phyloP scores from a whole-genome alignment of 2,888 invertebrate genomes.

The Tuta absoluta region DNA sequence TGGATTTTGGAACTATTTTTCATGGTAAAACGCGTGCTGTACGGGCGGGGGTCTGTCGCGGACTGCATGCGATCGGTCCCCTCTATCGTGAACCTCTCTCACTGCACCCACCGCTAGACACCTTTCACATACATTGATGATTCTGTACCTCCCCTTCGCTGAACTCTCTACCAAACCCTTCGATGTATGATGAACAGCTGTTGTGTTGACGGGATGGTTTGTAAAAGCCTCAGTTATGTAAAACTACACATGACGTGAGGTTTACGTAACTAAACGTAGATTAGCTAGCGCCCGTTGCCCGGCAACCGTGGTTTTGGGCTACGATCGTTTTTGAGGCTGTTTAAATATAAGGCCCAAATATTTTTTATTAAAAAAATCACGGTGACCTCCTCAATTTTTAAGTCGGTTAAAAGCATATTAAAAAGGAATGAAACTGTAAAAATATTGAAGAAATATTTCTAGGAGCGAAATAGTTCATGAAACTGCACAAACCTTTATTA shows the following conservation, averaged over 20 bases:
- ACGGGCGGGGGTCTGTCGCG: slow-evolving; percentile 42
- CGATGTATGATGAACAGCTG: neutral
- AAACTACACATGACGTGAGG: slow-evolving; percentile 43
- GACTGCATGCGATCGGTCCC: slow-evolving; percentile 42
- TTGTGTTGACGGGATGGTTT: neutral
- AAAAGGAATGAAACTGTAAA: no score
- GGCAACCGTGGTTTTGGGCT: slow-evolving; percentile 51
- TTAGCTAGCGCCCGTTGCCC: slow-evolving; percentile 38
- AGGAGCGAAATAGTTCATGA: no score
- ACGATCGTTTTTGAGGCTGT: slow-evolving; percentile 20
- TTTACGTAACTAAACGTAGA: slow-evolving; percentile 44
- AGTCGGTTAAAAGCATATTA: no score
- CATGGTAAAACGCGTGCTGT: slow-evolving; percentile 39
- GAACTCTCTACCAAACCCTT: neutral
- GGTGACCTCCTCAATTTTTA: no score
- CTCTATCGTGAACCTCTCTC: slow-evolving; percentile 34
- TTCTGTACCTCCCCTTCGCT: neutral
- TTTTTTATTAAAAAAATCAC: neutral
- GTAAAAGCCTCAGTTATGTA: slow-evolving; percentile 41
- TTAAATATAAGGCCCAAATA: slow-evolving; percentile 6
- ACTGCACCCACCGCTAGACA: neutral
- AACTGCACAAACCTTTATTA: no score
- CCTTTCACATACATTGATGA: slow-evolving; percentile 11
- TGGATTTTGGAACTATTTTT: slow-evolving; percentile 27
- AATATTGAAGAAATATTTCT: no score